Conservation (phyloP, 2,888 invertebrate species). For the Meta bourneti region DNA sequence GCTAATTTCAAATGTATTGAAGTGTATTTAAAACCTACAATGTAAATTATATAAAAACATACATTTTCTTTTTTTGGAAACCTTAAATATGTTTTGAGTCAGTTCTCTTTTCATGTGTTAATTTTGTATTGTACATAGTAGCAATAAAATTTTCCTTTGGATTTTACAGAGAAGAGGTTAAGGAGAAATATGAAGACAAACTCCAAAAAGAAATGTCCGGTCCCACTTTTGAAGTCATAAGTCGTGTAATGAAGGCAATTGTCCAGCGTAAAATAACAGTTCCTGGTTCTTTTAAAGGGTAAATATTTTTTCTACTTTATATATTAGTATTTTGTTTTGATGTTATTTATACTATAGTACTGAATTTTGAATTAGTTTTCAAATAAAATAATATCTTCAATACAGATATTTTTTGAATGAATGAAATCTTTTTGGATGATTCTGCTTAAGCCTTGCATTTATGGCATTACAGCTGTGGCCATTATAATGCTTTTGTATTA, state of each 20-base stretch:
- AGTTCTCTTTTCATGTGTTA: too few species aligned
- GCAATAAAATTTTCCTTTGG: background rate
- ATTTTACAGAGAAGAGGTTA: constrained; percentile 88
- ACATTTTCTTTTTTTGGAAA: too few species aligned
- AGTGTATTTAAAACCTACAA: too few species aligned
- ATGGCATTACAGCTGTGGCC: too few species aligned
- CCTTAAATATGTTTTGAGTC: too few species aligned
- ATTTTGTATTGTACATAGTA: too few species aligned
- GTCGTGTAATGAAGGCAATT: constrained; percentile 97
- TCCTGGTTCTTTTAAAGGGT: constrained; percentile 96
- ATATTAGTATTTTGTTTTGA: background rate
- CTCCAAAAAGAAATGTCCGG: constrained; percentile 94
- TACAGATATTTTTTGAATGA: background rate
- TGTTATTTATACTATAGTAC: background rate
- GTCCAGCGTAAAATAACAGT: constrained; percentile 96
- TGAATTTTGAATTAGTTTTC: background rate
- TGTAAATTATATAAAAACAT: too few species aligned
- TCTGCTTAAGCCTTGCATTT: background rate
- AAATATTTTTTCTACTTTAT: constrained; percentile 78
- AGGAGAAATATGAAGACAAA: constrained; percentile 96
- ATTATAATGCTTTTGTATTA: background rate
- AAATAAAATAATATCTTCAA: background rate
- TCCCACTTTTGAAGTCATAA: constrained; percentile 96
- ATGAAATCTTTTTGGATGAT: background rate
- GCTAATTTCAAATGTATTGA: too few species aligned